Conservation (phyloP, 2,797 vertebrate genomes). For the Morus bassanus region DNA sequence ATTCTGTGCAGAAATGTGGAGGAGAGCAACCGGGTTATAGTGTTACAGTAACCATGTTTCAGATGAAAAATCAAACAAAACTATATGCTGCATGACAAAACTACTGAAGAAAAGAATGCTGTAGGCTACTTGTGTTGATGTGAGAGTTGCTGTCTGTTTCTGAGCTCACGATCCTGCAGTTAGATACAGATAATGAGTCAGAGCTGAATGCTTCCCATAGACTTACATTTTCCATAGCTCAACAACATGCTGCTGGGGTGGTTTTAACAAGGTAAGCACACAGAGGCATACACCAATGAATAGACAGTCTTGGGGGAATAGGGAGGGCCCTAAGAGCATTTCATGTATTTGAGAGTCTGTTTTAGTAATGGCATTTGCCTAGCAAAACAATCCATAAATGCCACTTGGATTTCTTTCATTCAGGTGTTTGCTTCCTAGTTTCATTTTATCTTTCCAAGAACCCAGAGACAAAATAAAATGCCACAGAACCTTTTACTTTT, state of each 20-base stretch:
- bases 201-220: background rate
- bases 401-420: background rate
- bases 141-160: background rate
- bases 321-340: background rate
- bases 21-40: background rate
- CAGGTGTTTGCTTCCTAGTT: background rate
- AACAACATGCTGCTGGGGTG: background rate
- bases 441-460: background rate
- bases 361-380: background rate
- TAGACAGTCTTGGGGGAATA: background rate
- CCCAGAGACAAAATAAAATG: background rate
- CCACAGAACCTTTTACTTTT: background rate
- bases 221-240: background rate
- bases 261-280: background rate
- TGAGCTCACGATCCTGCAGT: background rate
- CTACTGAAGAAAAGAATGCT: background rate
- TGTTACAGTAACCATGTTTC: background rate
- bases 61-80: background rate
- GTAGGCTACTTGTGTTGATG: background rate
- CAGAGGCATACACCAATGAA: background rate
- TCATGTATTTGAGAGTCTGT: background rate
- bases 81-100: background rate
- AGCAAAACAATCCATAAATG: background rate
- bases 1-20: background rate
- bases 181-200: constrained; percentile 1